Base-by-base conservation (phyloP, 1,140 invertebrate genomes). In the Conopomorpha cramerella region DNA sequence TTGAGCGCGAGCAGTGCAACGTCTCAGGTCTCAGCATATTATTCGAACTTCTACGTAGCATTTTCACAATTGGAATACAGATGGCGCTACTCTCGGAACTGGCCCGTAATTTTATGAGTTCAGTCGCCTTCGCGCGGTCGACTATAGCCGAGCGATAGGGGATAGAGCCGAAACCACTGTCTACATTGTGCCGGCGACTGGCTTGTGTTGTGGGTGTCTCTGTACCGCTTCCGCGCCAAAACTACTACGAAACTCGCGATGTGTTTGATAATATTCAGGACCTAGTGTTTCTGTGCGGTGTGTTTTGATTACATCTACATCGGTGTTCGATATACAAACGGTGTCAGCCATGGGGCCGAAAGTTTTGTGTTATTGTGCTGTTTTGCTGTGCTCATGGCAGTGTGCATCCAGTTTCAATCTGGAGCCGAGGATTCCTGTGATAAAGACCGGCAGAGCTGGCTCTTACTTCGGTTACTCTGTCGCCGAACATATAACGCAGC, bases 381-480 rank as follows among this genome's bases (percentile, higher is more conserved):
- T 76, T 53, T 62, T 73, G 50, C 51, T 74, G 65, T 73, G 64
- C 44, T 51, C 67, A 55, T 60, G 70, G 43, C 46, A 64, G 43
- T 48, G 65, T 65, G 66, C 56, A 41, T 50, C 54, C 39, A 59
- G 68, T 60, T 94, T 94, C 74, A 95, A 95, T 80, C 81, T 95
- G 51, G 92, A 95, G 65, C 80, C 88, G 31, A 82, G 87, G 62
- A 85, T 94, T 73, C 90, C 92, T 56, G 79, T 94, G 54, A 83
- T 93, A 51, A 93, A 93, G 77, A 67, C 79, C 35, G 91, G 90
- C 46, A 46, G 62, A 26, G 43, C 49, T 15, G 84, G 83, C 23
- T 89, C 90, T 28, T 93, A 92, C 77, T 95, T 95, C 74, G 92
- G 92, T 72, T 95, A 88, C 80, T 92, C 92, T 19, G 87, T 95